Evolutionary conservation across 2,888 invertebrate genomes (phyloP), one percentile per base, ranked within the genome.

Genomic region (Hirtodrosophila confusa): DNA sequence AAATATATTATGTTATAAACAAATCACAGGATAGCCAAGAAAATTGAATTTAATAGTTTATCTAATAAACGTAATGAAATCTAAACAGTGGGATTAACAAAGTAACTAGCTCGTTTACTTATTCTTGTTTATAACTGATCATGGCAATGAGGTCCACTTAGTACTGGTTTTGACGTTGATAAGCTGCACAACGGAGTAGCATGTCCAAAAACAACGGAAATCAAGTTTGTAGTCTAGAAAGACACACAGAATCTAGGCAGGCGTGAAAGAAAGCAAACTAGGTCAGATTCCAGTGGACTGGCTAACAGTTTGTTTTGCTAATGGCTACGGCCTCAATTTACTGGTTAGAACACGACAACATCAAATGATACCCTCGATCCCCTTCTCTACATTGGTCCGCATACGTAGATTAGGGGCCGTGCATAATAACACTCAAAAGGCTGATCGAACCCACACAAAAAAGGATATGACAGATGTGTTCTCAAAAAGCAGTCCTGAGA

Each of bases 251-350:
- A 53, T 58, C 77, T 62, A 72, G 60, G 77, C 73, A 67, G 73
- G 61, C 57, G 77, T 67, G 61, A 86, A 88, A 88, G 88, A 88
- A 83, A 83, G 88, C 86, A 86, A 83, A 88, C 84, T 83, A 33
- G 83, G 83, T 77, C 86, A 83, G 80, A 83, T 83, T 83, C 83
- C 83, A 88, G 73, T 50, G 83, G 58, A 80, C 66, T 64, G 72
- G 50, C 76, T 72, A 78, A 78, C 79, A 70, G 87, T 87, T 80
- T 75, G 85, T 84, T 84, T 75, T 70, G 69, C 74, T 80, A 61
- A 73, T 76, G 73, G 73, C 57, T 40, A 74, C 73, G 77, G 62
- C 77, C 73, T 74, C 72, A 66, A 73, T 76, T 53, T 37, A 54
- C 41, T 55, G 61, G 61, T 40, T 45, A 65, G 60, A 56, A 56